These are phyloP conservation scores for Drosophila melanogaster DNA, from an alignment of 1,140 invertebrate genomes.

Conservation along the genomic window Release_6_plus_ISO1_MT NC_004354.4:6453501-6454000, in stretches of 20 bases:
- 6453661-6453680: slow-evolving; percentile 12
- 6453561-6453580: too few relatives aligned
- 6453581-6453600: background rate
- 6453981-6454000: slow-evolving; percentile 12
- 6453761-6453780: slow-evolving; percentile 53
- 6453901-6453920: background rate
- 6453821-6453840: slow-evolving; percentile 34
- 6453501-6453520: background rate
- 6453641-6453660: background rate
- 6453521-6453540: background rate
- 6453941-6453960: background rate
- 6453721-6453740: slow-evolving; percentile 50
- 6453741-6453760: slow-evolving; percentile 42
- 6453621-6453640: background rate
- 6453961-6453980: background rate
- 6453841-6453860: slow-evolving; percentile 7
- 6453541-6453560: background rate
- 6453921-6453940: slow-evolving; percentile 31
- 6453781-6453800: slow-evolving; percentile 11
- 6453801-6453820: background rate
- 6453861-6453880: slow-evolving; percentile 5
- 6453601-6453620: background rate
- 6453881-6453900: background rate
- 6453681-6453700: slow-evolving; percentile 62
- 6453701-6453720: slow-evolving; percentile 70